Base-by-base conservation (phyloP, 2,888 invertebrate species). In the Brachyopa scutellaris region DNA sequence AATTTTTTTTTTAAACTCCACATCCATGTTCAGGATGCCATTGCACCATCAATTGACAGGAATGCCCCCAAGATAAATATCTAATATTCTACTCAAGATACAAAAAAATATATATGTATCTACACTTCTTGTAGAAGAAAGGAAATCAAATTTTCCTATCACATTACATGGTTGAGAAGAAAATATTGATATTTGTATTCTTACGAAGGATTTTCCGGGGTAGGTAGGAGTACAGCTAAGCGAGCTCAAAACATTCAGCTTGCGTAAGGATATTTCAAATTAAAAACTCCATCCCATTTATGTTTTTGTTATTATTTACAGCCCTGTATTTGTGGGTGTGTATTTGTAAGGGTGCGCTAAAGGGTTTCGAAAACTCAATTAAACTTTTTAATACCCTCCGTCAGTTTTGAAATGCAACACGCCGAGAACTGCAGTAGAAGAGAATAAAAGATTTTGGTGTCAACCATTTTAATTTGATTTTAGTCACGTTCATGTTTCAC, bases 341-440 rank as follows among this genome's bases (percentile, higher is more conserved):
- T 42, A 13, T 21, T 26, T 23, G 21, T 9, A 19, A 2, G 2
- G n/a, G 21, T 21, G 5, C 40, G 31, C 42, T 62, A 40, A 33
- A 42, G 69, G 42, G 40, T 51, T 80, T 76, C 64, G 53, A 33
- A 64, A 82, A 82, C 53, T 70, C 82, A 82, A 82, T 82, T 82
- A 82, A 82, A 82, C 64, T 82, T 77, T 45, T 59, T 82, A 82
- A 70, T 77, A 59, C 77, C 66, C 23, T 33, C 8, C 23, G 13
- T 40, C 29, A 76, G 42, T 45, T 70, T 51, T 31, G 76, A 61
- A 80, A 70, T 76, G 59, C 53, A 76, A 38, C 49, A 26, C 11
- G 21, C 62, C 21, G 40, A 31, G 23, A 17, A 69, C 2, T 62
- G 67, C 69, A 80, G 26, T 62, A n/a, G 53, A 13, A 23, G 17